These are phyloP conservation scores for Brachyhypopomus gauderio DNA, from an alignment of 2,113 vertebrate genomes.

Conservation along the genomic window DNA sequence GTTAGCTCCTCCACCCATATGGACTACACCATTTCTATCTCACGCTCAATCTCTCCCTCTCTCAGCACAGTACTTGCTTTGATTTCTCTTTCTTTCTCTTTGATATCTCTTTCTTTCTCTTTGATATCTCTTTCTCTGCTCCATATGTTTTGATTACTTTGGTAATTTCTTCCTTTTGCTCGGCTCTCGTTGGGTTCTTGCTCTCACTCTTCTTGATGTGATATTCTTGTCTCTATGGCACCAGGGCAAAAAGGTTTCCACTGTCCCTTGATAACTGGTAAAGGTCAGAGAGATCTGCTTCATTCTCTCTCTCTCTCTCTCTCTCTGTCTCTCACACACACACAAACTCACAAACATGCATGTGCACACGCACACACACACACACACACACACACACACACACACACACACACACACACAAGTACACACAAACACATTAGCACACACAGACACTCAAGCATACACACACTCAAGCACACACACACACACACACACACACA, in stretches of 20 bases:
- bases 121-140: constrained; percentile 15
- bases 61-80: constrained; percentile 34
- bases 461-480: no score
- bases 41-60: no score
- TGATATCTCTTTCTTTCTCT: not conserved
- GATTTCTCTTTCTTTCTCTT: constrained; percentile 31
- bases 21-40: not conserved
- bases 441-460: constrained; percentile 13
- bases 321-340: not conserved
- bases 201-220: not conserved
- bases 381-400: constrained; percentile 7
- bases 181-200: not conserved
- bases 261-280: constrained; percentile 67
- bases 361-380: not conserved
- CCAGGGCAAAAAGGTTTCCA: constrained; percentile 63
- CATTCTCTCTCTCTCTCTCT: not conserved
- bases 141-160: constrained; percentile 32
- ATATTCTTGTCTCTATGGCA: not conserved
- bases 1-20: not conserved
- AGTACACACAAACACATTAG: constrained; percentile 7
- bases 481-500: not conserved
- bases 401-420: no score
- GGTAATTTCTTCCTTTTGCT: constrained; percentile 32
- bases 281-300: constrained; percentile 64
- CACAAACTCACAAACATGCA: not conserved